phyloP scores from a whole-genome alignment of 2,888 invertebrate genomes.

The Plagiodera versicolora region DNA sequence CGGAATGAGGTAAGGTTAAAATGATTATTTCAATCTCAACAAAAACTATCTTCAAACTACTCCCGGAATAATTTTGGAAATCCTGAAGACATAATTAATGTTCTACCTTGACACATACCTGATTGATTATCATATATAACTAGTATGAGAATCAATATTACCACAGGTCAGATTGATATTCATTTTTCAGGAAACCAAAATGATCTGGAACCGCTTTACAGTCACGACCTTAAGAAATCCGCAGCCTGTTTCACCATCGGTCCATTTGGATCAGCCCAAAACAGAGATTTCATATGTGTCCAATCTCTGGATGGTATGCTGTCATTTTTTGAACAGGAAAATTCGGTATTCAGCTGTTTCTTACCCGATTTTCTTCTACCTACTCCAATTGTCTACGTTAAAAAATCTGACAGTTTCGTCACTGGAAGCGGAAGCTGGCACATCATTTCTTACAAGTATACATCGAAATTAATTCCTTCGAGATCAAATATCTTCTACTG shows the following conservation, averaged over 20 bases:
- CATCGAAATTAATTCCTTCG: not conserved
- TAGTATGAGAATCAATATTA: too few relatives aligned
- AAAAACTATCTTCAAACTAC: too few relatives aligned
- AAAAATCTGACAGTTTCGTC: slow-evolving; percentile 82
- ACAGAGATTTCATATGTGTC: slow-evolving; percentile 87
- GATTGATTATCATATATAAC: too few relatives aligned
- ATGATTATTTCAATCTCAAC: too few relatives aligned
- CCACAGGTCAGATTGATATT: too few relatives aligned
- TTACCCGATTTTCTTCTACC: slow-evolving; percentile 82
- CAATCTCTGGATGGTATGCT: slow-evolving; percentile 89
- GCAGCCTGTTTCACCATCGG: slow-evolving; percentile 80
- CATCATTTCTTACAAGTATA: slow-evolving; percentile 82
- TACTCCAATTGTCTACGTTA: slow-evolving; percentile 79
- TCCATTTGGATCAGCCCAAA: slow-evolving; percentile 81
- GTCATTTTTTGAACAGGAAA: slow-evolving; percentile 91
- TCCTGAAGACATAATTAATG: too few relatives aligned
- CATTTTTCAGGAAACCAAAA: slow-evolving; percentile 65
- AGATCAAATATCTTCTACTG: not conserved
- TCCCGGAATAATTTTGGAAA: too few relatives aligned
- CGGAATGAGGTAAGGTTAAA: too few relatives aligned
- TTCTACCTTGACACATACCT: too few relatives aligned
- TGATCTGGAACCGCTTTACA: slow-evolving; percentile 70
- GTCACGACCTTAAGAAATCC: slow-evolving; percentile 77
- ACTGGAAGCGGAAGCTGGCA: slow-evolving; percentile 80
- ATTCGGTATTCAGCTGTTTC: slow-evolving; percentile 79